Conservation (phyloP, 2,797 vertebrate genomes). For the Scomberomorus guttatus region DNA sequence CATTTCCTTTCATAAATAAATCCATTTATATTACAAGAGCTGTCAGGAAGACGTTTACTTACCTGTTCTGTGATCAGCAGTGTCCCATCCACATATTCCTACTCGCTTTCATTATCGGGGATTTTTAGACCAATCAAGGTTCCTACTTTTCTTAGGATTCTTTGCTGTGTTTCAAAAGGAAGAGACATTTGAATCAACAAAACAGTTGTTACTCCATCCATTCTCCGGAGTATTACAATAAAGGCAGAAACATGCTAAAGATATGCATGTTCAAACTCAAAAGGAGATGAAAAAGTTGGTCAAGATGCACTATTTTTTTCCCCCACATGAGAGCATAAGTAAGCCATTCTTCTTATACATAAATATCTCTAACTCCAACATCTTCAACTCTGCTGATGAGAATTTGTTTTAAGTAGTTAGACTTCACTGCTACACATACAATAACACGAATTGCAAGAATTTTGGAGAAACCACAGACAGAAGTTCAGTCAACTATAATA, state of each 20-base stretch:
- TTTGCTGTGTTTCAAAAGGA: background rate
- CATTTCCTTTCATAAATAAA: background rate
- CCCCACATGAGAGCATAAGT: too few species aligned
- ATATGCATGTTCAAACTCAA: too few species aligned
- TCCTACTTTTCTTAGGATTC: fast-evolving
- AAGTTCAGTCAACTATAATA: background rate
- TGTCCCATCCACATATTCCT: background rate
- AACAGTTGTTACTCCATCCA: background rate
- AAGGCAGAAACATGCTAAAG: background rate
- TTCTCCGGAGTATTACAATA: background rate
- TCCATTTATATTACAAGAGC: background rate
- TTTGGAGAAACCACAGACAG: background rate
- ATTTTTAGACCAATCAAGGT: fast-evolving
- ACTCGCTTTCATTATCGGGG: too few species aligned
- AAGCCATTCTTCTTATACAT: too few species aligned
- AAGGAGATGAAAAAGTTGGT: too few species aligned
- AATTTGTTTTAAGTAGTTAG: too few species aligned
- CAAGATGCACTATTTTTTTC: too few species aligned
- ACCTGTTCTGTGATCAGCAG: background rate
- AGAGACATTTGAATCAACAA: slow-evolving; percentile 5
- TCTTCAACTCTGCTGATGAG: too few species aligned
- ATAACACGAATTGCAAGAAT: too few species aligned
- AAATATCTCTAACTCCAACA: too few species aligned
- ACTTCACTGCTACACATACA: too few species aligned
- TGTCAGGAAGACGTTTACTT: background rate